These are phyloP conservation scores for Cerceris rybyensis DNA, from an alignment of 2,888 invertebrate species.

Conservation along the genomic window DNA sequence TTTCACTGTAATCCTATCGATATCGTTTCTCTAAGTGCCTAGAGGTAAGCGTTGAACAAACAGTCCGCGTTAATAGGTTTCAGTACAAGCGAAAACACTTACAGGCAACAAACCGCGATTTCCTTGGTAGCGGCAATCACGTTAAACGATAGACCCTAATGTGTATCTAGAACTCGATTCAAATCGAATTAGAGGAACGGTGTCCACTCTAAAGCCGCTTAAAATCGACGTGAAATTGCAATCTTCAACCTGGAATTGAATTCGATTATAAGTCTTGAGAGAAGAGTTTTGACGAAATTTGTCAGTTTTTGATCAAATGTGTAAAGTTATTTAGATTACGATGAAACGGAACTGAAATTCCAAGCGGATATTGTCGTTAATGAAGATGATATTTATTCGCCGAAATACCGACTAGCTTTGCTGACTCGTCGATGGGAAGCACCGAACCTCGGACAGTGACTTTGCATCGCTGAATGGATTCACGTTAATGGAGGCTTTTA, in stretches of 20 bases:
- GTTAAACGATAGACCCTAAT: neutral
- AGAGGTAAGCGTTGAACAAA: slow-evolving; percentile 30
- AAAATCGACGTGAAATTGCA: neutral
- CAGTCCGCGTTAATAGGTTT: slow-evolving; percentile 38
- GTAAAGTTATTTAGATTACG: too few species aligned
- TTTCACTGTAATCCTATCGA: slow-evolving; percentile 10
- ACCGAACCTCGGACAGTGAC: slow-evolving; percentile 34
- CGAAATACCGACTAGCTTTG: slow-evolving; percentile 20
- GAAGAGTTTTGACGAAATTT: too few species aligned
- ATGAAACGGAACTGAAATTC: too few species aligned
- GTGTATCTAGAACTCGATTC: slow-evolving; percentile 10
- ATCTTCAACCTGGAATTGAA: neutral
- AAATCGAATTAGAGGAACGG: slow-evolving; percentile 22
- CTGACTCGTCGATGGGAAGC: slow-evolving; percentile 1
- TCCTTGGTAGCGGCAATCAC: slow-evolving; percentile 25
- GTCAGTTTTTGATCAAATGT: too few species aligned
- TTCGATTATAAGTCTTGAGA: too few species aligned
- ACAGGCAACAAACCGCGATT: slow-evolving; percentile 38
- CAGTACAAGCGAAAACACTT: slow-evolving; percentile 42
- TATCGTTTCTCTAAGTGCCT: slow-evolving; percentile 5
- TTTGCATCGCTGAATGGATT: slow-evolving; percentile 29
- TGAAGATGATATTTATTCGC: neutral
- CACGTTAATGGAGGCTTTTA: slow-evolving; percentile 60
- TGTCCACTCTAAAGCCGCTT: neutral
- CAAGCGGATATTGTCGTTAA: neutral